Conservation (phyloP, 2,797 vertebrate genomes). For the Sciurus carolinensis region DNA sequence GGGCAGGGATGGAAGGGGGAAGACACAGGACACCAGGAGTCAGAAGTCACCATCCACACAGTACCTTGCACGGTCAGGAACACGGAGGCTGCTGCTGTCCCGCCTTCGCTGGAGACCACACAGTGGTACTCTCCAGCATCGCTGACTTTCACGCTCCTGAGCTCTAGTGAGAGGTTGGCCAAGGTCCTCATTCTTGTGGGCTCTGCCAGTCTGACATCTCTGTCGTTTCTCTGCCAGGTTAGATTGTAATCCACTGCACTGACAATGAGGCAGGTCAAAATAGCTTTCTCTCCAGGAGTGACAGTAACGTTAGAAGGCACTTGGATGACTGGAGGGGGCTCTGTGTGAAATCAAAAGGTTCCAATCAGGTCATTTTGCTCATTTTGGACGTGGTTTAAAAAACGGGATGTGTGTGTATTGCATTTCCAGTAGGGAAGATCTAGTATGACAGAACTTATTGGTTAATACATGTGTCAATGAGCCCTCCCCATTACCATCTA, state of each 20-base stretch:
- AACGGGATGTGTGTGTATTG: not conserved
- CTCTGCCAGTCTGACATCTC: conserved; percentile 89
- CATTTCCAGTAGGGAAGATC: not conserved
- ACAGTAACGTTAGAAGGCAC: conserved; percentile 91
- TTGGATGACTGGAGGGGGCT: conserved; percentile 94
- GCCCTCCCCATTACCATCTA: not conserved
- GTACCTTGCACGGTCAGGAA: conserved; percentile 96
- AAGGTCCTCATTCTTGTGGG: conserved; percentile 87
- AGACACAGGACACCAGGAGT: conserved; percentile 72
- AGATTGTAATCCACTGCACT: conserved; percentile 95
- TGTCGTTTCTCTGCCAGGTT: conserved; percentile 93
- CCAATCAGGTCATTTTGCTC: not conserved
- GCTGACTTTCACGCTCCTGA: conserved; percentile 87
- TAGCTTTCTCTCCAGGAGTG: conserved; percentile 89
- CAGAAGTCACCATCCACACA: not conserved
- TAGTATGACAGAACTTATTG: not conserved
- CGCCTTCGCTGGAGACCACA: conserved; percentile 93
- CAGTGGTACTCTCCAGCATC: conserved; percentile 95
- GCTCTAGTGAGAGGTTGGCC: conserved; percentile 93
- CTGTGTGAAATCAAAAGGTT: conserved; percentile 87
- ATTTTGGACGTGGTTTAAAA: not conserved
- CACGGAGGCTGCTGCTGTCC: conserved; percentile 88
- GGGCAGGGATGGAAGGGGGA: not conserved
- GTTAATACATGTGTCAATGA: not conserved
- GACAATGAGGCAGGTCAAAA: conserved; percentile 93